phyloP scores from a whole-genome alignment of 2,113 vertebrate genomes.

The Cariama cristata region DNA sequence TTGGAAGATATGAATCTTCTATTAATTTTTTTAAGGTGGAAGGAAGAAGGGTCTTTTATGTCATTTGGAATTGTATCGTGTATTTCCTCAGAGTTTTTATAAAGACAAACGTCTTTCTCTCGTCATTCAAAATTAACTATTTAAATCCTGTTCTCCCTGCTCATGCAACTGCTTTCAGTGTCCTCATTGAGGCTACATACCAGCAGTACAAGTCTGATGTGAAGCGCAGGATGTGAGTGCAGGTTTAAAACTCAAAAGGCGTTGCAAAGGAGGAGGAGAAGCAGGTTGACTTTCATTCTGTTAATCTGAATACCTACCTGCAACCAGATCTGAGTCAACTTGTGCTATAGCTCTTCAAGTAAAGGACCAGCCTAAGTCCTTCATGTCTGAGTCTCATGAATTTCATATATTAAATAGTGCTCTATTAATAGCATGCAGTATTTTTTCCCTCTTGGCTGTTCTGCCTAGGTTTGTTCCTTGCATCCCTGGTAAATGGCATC shows the following conservation, averaged over 20 bases:
- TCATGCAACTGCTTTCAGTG: background rate
- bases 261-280: background rate
- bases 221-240: background rate
- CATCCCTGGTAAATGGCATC: constrained; percentile 62
- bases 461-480: constrained; percentile 58
- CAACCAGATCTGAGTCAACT: background rate
- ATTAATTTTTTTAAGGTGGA: background rate
- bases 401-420: background rate
- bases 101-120: background rate
- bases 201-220: background rate
- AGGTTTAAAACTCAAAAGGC: background rate
- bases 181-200: rapidly evolving
- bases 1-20: background rate
- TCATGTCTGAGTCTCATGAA: background rate
- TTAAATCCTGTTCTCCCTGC: background rate
- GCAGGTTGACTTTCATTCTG: rapidly evolving
- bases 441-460: constrained; percentile 60
- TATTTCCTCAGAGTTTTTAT: background rate
- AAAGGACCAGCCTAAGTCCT: background rate
- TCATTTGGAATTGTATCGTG: background rate
- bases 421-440: constrained; percentile 29
- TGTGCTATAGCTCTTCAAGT: background rate
- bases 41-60: background rate
- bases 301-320: background rate
- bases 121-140: background rate